Evolutionary conservation across 2,888 invertebrate species (phyloP).

Genomic region (Apotomis betuletana): DNA sequence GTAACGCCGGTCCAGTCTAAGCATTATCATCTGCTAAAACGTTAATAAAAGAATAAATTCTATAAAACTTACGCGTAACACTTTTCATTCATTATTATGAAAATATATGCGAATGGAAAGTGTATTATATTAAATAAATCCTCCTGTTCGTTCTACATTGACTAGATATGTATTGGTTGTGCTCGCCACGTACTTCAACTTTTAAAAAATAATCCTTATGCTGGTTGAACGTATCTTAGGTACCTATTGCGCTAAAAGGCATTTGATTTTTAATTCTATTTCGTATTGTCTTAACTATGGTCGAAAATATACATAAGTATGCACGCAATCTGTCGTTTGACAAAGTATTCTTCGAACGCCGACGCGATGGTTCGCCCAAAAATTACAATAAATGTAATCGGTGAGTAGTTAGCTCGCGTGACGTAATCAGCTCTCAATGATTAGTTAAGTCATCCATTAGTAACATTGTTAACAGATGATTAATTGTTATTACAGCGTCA

Average conservation of each 20-base stretch:
- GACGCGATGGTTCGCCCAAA: constrained; percentile 19
- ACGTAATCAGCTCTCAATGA: constrained; percentile 9
- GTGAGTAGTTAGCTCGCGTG: constrained; percentile 4
- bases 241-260: constrained; percentile 79
- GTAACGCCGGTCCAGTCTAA: constrained; percentile 22
- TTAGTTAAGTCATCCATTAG: constrained; percentile 16
- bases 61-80: constrained; percentile 48
- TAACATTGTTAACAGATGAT: constrained; percentile 19
- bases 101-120: constrained; percentile 80
- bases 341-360: constrained; percentile 2
- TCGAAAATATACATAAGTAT: constrained; percentile 66
- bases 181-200: constrained; percentile 66
- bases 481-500: constrained; percentile 10
- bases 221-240: constrained; percentile 72
- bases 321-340: constrained; percentile 33
- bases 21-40: constrained; percentile 23
- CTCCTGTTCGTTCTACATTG: constrained; percentile 70
- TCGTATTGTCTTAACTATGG: constrained; percentile 83
- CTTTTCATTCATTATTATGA: constrained; percentile 51
- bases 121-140: constrained; percentile 68
- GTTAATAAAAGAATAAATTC: constrained; percentile 40
- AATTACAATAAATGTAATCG: neutral
- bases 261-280: constrained; percentile 74
- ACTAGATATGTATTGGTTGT: constrained; percentile 83
- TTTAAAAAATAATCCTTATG: constrained; percentile 77